Percentiles rank a stretch among this genome's conserved stretches.
Conservation (phyloP, 2,113 vertebrate species). For the Sphaerodactylus townsendi region DNA sequence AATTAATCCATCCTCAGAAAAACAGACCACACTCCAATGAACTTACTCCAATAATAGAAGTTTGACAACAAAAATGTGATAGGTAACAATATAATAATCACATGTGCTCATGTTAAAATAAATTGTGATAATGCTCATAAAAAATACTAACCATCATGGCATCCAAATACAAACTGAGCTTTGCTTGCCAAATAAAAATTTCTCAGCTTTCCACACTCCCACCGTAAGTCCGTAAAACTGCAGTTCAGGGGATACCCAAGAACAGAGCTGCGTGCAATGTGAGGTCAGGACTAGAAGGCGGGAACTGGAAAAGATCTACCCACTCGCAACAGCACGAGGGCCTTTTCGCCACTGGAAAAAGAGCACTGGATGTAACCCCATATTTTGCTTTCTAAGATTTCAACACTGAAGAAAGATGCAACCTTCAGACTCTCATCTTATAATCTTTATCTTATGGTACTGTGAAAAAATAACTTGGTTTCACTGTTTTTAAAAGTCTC, state of each 20-base stretch:
- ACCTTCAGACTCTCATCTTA: not conserved
- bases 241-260: no score
- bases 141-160: not conserved
- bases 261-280: no score
- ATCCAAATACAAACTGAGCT: no score
- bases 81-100: not conserved
- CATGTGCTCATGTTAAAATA: not conserved
- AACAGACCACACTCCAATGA: not conserved
- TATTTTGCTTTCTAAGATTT: not conserved
- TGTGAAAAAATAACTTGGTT: not conserved
- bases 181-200: no score
- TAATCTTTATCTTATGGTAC: not conserved
- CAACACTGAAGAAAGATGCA: not conserved
- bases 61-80: not conserved
- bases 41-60: not conserved
- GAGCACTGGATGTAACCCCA: not conserved
- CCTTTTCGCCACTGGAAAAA: no score
- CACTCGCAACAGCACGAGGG: no score
- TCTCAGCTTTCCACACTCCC: no score
- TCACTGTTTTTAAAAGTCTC: not conserved
- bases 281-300: no score
- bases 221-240: no score
- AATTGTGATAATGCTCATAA: not conserved
- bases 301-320: no score
- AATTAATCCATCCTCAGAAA: slow-evolving; percentile 10